Evolutionary conservation across 2,888 invertebrate species (phyloP).

Genomic region (Aromia moschata): DNA sequence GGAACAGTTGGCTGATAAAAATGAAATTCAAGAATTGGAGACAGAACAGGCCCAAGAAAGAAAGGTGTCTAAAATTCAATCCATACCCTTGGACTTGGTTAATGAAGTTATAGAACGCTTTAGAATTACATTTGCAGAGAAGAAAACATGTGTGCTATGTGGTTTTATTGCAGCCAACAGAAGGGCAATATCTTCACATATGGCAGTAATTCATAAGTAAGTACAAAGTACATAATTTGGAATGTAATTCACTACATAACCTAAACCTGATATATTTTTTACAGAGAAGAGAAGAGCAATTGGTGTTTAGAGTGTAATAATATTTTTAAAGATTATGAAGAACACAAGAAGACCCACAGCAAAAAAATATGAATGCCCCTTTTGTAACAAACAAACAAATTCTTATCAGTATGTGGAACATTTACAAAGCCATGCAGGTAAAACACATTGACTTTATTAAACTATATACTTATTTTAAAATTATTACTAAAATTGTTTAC

Average conservation of each 20-base stretch:
- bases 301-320: slow-evolving; percentile 42
- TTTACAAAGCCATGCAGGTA: slow-evolving; percentile 42
- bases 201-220: slow-evolving; percentile 39
- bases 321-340: slow-evolving; percentile 35
- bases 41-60: background rate
- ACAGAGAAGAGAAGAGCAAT: slow-evolving; percentile 30
- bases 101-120: slow-evolving; percentile 34
- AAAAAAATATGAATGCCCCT: slow-evolving; percentile 33
- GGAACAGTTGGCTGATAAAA: no score
- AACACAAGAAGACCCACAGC: slow-evolving; percentile 37
- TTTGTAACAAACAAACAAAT: slow-evolving; percentile 35
- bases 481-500: no score
- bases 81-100: slow-evolving; percentile 24
- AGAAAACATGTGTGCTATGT: slow-evolving; percentile 37
- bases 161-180: slow-evolving; percentile 37
- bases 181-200: slow-evolving; percentile 37
- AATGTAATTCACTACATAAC: no score
- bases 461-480: no score
- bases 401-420: slow-evolving; percentile 40
- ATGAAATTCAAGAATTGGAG: no score
- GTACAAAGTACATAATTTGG: background rate
- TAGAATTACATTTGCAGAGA: slow-evolving; percentile 27
- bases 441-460: no score
- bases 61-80: slow-evolving; percentile 11
- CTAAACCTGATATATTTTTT: no score